phyloP scores from a whole-genome alignment of 1,140 invertebrate species.

The Dysdera silvatica region DNA sequence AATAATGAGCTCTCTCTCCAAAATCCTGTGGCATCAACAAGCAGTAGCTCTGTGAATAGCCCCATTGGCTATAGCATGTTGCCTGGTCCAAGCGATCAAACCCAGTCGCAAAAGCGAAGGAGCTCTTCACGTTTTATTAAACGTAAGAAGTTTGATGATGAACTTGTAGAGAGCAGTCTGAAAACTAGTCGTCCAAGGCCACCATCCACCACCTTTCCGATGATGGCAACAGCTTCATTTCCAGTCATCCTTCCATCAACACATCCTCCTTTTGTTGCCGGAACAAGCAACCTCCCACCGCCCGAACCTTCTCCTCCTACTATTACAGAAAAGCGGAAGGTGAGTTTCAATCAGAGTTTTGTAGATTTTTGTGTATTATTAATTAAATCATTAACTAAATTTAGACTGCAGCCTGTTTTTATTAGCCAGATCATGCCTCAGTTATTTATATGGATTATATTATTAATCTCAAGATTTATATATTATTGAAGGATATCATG shows the following conservation, averaged over 20 bases:
- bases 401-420: too few species aligned
- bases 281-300: background rate
- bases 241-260: background rate
- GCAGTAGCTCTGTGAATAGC: too few species aligned
- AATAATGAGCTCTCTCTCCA: too few species aligned
- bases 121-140: constrained; percentile 90
- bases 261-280: background rate
- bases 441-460: too few species aligned
- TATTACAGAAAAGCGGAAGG: constrained; percentile 35
- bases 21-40: too few species aligned
- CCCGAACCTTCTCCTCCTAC: background rate
- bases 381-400: too few species aligned
- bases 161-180: constrained; percentile 63
- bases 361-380: too few species aligned
- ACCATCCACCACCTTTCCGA: constrained; percentile 25
- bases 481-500: too few species aligned
- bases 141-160: constrained; percentile 91
- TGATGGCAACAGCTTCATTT: constrained; percentile 28
- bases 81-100: background rate
- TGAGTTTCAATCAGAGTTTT: too few species aligned
- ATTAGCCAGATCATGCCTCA: too few species aligned
- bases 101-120: constrained; percentile 33
- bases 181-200: constrained; percentile 30
- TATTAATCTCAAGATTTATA: too few species aligned
- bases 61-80: too few species aligned